Evolutionary conservation across 2,888 invertebrate species (phyloP).

Genomic region (Apotomis capreana): DNA sequence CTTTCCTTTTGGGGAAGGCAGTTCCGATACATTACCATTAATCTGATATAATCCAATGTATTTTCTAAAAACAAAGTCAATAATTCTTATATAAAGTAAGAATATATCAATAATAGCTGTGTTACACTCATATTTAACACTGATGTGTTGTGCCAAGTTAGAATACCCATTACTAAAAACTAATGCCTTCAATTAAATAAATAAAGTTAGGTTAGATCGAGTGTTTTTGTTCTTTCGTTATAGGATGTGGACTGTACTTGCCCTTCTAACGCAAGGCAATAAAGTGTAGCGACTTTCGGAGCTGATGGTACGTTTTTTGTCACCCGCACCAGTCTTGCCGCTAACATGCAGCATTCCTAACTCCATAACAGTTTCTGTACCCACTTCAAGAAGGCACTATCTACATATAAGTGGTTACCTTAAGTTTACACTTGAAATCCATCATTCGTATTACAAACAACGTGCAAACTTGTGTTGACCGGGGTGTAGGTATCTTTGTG

Average conservation of each 20-base stretch:
- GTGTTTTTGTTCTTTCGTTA: too few relatives aligned
- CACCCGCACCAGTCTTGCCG: neutral
- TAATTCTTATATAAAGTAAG: too few relatives aligned
- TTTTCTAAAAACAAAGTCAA: too few relatives aligned
- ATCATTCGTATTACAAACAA: neutral
- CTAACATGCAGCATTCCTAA: conserved; percentile 18
- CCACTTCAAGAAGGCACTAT: neutral
- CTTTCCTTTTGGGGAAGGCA: too few relatives aligned
- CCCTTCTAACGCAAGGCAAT: neutral
- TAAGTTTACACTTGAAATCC: neutral
- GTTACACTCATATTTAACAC: too few relatives aligned
- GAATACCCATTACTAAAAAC: too few relatives aligned
- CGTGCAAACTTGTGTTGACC: neutral
- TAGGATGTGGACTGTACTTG: neutral
- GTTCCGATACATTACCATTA: too few relatives aligned
- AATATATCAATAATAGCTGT: too few relatives aligned
- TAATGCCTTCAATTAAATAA: too few relatives aligned
- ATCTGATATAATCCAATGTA: too few relatives aligned
- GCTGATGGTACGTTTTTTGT: conserved; percentile 3
- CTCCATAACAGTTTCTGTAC: neutral
- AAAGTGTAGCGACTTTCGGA: conserved; percentile 10
- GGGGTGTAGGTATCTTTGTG: neutral
- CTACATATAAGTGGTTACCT: neutral
- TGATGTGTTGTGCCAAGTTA: too few relatives aligned
- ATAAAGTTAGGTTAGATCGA: too few relatives aligned